Conservation (phyloP, 2,113 vertebrate genomes). For the Muntiacus reevesi region DNA sequence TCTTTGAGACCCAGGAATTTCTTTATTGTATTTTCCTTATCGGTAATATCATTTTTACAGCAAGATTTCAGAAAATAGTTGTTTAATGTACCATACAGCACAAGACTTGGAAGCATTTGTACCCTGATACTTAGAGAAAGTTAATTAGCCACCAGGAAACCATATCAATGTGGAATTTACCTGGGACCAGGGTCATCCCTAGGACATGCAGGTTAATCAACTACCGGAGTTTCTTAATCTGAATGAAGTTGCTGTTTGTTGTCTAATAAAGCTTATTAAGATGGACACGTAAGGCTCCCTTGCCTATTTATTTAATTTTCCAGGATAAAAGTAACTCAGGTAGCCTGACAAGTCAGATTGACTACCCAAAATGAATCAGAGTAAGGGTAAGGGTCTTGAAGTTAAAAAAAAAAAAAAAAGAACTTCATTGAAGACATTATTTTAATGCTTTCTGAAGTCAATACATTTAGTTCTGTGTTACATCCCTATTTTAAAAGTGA, state of each 20-base stretch:
- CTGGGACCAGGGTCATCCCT: neutral
- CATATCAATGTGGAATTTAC: neutral
- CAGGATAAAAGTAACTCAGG: neutral
- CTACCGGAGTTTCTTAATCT: neutral
- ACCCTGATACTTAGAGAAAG: neutral
- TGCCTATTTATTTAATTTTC: neutral
- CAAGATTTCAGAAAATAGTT: neutral
- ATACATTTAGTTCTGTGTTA: neutral
- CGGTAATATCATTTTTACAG: neutral
- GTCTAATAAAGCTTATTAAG: neutral
- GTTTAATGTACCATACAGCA: neutral
- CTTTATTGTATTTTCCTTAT: neutral
- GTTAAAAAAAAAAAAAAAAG: neutral
- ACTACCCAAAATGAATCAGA: neutral
- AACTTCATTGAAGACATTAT: neutral
- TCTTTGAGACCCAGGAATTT: neutral
- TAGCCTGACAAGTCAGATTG: neutral
- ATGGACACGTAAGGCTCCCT: neutral
- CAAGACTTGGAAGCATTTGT: neutral
- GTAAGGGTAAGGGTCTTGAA: neutral
- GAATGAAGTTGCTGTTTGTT: neutral
- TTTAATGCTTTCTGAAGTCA: neutral
- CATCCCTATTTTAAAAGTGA: neutral
- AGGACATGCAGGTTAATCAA: neutral
- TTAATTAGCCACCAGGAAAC: neutral